These are phyloP conservation scores for Actinia tenebrosa DNA, from an alignment of 64 coral and sea anemone genomes.

Conservation along the genomic window DNA sequence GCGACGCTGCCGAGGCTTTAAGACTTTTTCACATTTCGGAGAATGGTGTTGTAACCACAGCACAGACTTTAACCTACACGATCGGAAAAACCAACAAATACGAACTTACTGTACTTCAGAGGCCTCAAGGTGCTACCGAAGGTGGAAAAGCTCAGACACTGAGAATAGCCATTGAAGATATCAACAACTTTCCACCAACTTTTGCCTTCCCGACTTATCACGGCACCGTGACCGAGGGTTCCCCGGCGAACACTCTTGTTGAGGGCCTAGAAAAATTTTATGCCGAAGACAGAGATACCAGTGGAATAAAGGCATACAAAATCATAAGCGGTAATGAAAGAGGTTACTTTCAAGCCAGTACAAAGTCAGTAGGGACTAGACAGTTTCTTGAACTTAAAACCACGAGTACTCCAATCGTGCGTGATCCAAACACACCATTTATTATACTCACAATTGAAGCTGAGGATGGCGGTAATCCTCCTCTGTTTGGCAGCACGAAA, in stretches of 20 bases:
- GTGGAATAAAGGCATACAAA: conserved; percentile 30
- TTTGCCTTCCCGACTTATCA: conserved; percentile 60
- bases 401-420: conserved; percentile 39
- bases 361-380: conserved; percentile 12
- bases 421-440: conserved; percentile 52
- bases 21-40: conserved; percentile 59
- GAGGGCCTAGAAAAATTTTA: conserved; percentile 71
- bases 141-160: conserved; percentile 62
- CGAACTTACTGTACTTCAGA: conserved; percentile 58
- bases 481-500: conserved; percentile 53
- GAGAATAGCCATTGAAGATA: conserved; percentile 50
- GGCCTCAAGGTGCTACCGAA: conserved; percentile 36
- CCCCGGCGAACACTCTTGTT: conserved; percentile 47
- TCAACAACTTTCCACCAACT: conserved; percentile 77
- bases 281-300: conserved; percentile 67
- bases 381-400: conserved; percentile 73
- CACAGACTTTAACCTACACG: conserved; percentile 44
- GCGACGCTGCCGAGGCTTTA: conserved; percentile 18
- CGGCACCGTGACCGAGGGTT: conserved; percentile 49
- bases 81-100: conserved; percentile 66
- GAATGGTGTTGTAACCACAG: conserved; percentile 50
- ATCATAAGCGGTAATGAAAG: conserved; percentile 85
- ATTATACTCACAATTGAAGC: conserved; percentile 66
- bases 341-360: conserved; percentile 62
- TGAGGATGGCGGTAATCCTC: conserved; percentile 16